These are phyloP conservation scores for Panagrolaimus sp. DNA, from an alignment of 1,140 invertebrate genomes.

Conservation along the genomic window DNA sequence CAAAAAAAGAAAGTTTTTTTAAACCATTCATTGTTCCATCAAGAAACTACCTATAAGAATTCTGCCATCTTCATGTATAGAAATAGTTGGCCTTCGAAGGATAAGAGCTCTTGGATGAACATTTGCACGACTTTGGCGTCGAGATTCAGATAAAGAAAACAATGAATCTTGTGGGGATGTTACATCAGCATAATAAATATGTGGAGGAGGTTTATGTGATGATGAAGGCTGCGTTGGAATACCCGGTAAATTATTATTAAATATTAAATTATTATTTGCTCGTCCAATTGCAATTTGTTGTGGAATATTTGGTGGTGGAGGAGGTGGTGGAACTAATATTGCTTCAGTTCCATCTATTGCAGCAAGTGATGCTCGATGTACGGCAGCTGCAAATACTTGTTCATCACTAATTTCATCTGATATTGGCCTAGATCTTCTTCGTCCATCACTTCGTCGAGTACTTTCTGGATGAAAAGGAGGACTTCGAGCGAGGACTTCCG, in stretches of 20 bases:
- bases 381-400: slow-evolving; percentile 1
- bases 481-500: slow-evolving; percentile 21
- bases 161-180: slow-evolving; percentile 24
- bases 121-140: slow-evolving; percentile 20
- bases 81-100: slow-evolving; percentile 53
- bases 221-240: slow-evolving; percentile 20
- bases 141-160: slow-evolving; percentile 25
- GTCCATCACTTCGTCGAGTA: slow-evolving; percentile 10
- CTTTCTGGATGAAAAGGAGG: slow-evolving; percentile 16
- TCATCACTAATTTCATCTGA: slow-evolving; percentile 19
- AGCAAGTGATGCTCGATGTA: slow-evolving; percentile 1
- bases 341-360: slow-evolving; percentile 4
- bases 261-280: slow-evolving; percentile 14
- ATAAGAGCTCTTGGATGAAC: slow-evolving; percentile 27
- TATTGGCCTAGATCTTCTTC: slow-evolving; percentile 19
- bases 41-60: slow-evolving; percentile 51
- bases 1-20: too few species aligned
- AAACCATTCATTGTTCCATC: not conserved
- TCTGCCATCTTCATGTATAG: slow-evolving; percentile 56
- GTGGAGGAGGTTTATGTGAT: slow-evolving; percentile 17
- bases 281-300: slow-evolving; percentile 9
- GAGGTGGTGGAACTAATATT: slow-evolving; percentile 5
- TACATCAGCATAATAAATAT: slow-evolving; percentile 18
- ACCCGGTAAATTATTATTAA: slow-evolving; percentile 24
- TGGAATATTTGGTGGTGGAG: not conserved